Conservation (phyloP, 35 echinoderm and acorn worm genomes). For the Heliocidaris tuberculata region DNA sequence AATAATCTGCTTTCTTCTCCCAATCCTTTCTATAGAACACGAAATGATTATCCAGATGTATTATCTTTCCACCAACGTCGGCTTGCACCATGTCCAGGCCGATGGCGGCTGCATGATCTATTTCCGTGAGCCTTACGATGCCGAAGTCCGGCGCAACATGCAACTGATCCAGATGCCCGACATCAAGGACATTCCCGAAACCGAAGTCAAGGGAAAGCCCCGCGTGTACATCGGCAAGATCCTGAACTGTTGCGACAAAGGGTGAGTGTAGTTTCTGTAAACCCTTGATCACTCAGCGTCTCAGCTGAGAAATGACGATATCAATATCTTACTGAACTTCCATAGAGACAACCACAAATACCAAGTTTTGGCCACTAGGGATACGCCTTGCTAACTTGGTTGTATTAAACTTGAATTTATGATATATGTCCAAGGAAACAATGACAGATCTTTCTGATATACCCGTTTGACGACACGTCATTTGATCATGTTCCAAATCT, state of each 20-base stretch:
- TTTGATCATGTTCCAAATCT: no score
- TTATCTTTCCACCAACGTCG: slow-evolving; percentile 54
- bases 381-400: no score
- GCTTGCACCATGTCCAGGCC: slow-evolving; percentile 42
- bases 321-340: not conserved
- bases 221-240: slow-evolving; percentile 41
- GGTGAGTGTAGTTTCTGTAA: slow-evolving; percentile 32
- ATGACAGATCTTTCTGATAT: no score
- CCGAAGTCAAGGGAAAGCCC: slow-evolving; percentile 42
- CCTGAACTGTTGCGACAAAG: slow-evolving; percentile 56
- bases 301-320: not conserved
- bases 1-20: slow-evolving; percentile 1
- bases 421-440: no score
- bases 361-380: not conserved
- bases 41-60: slow-evolving; percentile 60
- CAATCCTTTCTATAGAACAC: slow-evolving; percentile 40
- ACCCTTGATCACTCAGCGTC: not conserved
- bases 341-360: not conserved
- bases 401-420: no score
- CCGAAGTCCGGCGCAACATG: slow-evolving; percentile 50
- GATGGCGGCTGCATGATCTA: slow-evolving; percentile 58
- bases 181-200: slow-evolving; percentile 45
- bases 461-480: no score
- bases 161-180: slow-evolving; percentile 57
- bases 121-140: slow-evolving; percentile 53